phyloP scores from a whole-genome alignment of 2,888 invertebrate genomes.

The Eustalomyia histrio region DNA sequence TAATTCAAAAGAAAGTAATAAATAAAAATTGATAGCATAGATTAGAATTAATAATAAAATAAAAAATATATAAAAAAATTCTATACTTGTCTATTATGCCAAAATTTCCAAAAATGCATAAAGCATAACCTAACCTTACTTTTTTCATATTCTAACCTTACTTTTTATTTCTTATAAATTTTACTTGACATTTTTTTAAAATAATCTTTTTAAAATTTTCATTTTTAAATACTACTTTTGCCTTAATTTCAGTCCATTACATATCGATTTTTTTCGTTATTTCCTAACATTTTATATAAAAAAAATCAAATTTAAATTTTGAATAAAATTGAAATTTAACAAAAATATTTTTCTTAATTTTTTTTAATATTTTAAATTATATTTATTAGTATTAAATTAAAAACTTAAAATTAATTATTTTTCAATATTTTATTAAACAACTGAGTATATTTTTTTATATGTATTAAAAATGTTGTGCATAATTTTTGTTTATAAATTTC shows the following conservation, averaged over 20 bases:
- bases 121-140: not conserved
- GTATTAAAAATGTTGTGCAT: not conserved
- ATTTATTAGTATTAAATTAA: too few species aligned
- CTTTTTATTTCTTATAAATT: conserved; percentile 28
- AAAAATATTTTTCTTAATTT: too few species aligned
- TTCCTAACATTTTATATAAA: conserved; percentile 46
- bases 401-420: too few species aligned
- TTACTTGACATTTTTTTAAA: conserved; percentile 66
- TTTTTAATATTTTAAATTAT: too few species aligned
- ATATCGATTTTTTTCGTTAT: conserved; percentile 59
- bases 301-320: conserved; percentile 16
- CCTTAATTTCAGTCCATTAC: conserved; percentile 78
- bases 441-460: not conserved
- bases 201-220: conserved; percentile 69
- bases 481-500: conserved; percentile 2
- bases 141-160: conserved; percentile 53
- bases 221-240: conserved; percentile 75
- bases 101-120: not conserved
- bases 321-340: too few species aligned
- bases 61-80: conserved; percentile 1
- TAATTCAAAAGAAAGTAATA: not conserved
- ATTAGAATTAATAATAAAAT: not conserved
- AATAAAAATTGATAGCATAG: conserved; percentile 17
- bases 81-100: not conserved
- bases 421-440: too few species aligned